Conservation (phyloP, 1,140 invertebrate species). For the Piezodorus guildinii region DNA sequence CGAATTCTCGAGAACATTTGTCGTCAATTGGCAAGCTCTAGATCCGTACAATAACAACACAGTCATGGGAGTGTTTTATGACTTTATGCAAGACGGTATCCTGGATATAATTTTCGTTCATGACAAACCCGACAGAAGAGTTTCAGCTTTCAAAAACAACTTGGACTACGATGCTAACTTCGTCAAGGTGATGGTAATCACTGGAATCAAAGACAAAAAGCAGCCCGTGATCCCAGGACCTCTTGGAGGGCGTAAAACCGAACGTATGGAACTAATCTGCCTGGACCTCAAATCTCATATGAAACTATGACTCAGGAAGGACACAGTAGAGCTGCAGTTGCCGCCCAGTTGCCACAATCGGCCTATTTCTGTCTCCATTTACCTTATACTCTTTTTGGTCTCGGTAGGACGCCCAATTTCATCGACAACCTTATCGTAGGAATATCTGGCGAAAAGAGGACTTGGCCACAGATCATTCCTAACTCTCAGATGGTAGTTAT, state of each 20-base stretch:
- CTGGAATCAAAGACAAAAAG: conserved; percentile 60
- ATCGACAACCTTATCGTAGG: conserved; percentile 81
- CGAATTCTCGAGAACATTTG: conserved; percentile 58
- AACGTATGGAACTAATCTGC: conserved; percentile 78
- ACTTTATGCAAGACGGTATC: conserved; percentile 77
- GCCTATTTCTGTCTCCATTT: conserved; percentile 83
- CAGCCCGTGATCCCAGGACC: conserved; percentile 51
- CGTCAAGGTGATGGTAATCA: conserved; percentile 87
- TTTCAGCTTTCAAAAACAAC: conserved; percentile 72
- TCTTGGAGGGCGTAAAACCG: conserved; percentile 60
- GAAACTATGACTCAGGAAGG: conserved; percentile 75
- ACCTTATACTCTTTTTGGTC: conserved; percentile 88
- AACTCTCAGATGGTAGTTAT: conserved; percentile 96
- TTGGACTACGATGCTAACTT: conserved; percentile 91
- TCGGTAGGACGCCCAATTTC: conserved; percentile 94
- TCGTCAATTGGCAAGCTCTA: conserved; percentile 58
- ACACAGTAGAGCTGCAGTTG: conserved; percentile 53
- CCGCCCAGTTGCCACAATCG: conserved; percentile 83
- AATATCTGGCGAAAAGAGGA: conserved; percentile 50
- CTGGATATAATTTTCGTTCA: conserved; percentile 70
- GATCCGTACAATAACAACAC: conserved; percentile 56
- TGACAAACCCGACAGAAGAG: conserved; percentile 34
- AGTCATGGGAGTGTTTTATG: conserved; percentile 79
- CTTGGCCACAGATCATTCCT: conserved; percentile 89
- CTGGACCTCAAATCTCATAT: conserved; percentile 78